Conservation (phyloP, 2,797 vertebrate genomes). For the Cossypha dichroa region DNA sequence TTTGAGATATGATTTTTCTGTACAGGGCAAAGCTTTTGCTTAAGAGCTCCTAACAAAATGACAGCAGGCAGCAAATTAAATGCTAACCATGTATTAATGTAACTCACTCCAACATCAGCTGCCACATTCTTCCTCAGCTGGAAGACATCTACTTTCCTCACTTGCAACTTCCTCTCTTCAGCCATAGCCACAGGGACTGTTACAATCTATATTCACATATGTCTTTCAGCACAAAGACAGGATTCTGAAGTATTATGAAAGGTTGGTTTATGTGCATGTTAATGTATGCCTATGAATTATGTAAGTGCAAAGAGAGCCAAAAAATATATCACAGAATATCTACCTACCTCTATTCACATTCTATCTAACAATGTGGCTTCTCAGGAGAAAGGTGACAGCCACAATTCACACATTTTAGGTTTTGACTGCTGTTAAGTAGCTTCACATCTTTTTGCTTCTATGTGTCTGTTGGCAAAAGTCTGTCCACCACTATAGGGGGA, state of each 20-base stretch:
- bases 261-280: neutral
- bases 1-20: neutral
- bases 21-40: neutral
- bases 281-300: conserved; percentile 1
- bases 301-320: neutral
- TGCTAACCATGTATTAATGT: neutral
- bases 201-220: neutral
- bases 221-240: conserved; percentile 10
- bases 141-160: neutral
- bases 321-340: neutral
- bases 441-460: neutral
- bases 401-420: neutral
- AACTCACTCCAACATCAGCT: neutral
- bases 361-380: neutral
- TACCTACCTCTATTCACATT: neutral
- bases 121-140: neutral
- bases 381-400: neutral
- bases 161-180: neutral
- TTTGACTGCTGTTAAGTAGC: neutral
- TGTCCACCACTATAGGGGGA: neutral
- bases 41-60: neutral
- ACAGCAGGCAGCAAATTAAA: neutral
- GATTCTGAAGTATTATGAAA: conserved; percentile 5
- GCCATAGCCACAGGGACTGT: neutral
- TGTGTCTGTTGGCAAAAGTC: neutral